Evolutionary conservation across 2,113 vertebrate genomes (phyloP).

Genomic region (Sclerurus mexicanus): DNA sequence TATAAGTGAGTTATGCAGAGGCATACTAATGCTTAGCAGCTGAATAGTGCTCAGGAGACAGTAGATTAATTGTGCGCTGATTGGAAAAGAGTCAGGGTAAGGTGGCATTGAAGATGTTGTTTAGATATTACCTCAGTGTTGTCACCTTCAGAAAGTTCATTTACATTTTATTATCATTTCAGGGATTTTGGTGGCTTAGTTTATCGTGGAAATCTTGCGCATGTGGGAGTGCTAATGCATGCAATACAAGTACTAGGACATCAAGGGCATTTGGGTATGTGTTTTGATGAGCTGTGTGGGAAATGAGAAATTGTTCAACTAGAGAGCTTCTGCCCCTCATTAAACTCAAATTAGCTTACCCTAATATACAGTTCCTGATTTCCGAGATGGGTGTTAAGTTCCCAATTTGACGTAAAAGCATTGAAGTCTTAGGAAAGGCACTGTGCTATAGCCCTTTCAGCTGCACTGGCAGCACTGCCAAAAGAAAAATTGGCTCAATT

Average conservation of each 20-base stretch:
- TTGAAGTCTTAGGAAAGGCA: neutral
- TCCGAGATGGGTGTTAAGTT: neutral
- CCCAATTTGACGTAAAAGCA: neutral
- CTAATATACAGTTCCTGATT: neutral
- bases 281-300: neutral
- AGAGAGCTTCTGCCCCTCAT: neutral
- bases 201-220: neutral
- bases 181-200: neutral
- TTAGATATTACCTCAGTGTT: neutral
- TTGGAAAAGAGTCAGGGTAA: neutral
- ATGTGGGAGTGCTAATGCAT: neutral
- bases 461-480: neutral
- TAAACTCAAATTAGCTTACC: neutral
- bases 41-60: neutral
- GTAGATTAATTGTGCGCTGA: neutral
- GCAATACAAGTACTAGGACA: neutral
- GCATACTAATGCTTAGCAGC: neutral
- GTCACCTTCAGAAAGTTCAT: neutral
- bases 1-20: neutral
- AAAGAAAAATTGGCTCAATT: neutral
- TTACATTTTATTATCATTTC: neutral
- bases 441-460: neutral
- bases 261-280: neutral
- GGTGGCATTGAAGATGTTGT: neutral
- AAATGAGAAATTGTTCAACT: neutral